These are phyloP conservation scores for Campaea margaritaria DNA, from an alignment of 2,888 invertebrate species.

Conservation along the genomic window DNA sequence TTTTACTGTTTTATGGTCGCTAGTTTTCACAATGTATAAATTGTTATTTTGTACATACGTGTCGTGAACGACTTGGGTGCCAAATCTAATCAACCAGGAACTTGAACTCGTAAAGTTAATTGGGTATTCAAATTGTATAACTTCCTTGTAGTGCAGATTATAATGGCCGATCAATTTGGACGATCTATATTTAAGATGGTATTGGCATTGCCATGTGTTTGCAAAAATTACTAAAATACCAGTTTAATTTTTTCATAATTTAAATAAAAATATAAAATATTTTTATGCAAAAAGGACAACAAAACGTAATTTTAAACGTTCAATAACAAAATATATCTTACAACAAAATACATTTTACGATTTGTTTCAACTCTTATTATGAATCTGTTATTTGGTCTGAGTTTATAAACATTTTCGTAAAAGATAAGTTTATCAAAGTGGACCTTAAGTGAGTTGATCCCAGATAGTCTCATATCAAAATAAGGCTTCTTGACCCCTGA, in stretches of 20 bases:
- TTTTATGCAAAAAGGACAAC: background rate
- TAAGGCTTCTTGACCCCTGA: background rate
- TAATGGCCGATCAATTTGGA: background rate
- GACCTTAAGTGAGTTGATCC: constrained; percentile 5
- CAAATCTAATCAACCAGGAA: constrained; percentile 33
- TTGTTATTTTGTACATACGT: constrained; percentile 1
- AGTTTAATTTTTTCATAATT: too few relatives aligned
- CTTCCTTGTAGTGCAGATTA: constrained; percentile 17
- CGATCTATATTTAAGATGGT: background rate
- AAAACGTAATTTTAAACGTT: background rate
- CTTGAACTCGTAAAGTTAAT: constrained; percentile 15
- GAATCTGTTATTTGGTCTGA: background rate
- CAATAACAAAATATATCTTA: too few relatives aligned
- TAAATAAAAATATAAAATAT: too few relatives aligned
- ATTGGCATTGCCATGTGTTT: too few relatives aligned
- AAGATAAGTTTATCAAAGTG: background rate
- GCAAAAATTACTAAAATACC: too few relatives aligned
- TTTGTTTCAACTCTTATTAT: background rate
- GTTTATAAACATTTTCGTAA: constrained; percentile 1
- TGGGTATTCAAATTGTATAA: constrained; percentile 15
- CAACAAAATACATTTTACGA: too few relatives aligned
- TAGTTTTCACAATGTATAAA: background rate
- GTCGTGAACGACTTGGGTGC: constrained; percentile 24
- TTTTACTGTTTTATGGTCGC: background rate
- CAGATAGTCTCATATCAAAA: background rate